phyloP scores from a whole-genome alignment of 2,797 vertebrate genomes.

The Fistularia commersonii region DNA sequence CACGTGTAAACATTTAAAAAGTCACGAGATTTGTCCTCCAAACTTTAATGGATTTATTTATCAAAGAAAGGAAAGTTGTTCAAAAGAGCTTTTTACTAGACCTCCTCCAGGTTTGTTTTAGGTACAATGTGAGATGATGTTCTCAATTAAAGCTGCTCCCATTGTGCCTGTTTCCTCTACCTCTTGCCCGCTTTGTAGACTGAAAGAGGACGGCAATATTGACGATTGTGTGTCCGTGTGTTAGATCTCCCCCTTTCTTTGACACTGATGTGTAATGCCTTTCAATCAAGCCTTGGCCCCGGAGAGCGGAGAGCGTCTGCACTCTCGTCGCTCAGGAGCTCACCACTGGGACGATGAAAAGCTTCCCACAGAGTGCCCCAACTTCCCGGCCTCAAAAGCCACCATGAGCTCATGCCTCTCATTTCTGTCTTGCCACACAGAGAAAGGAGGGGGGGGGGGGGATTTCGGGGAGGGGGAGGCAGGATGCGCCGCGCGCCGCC shows the following conservation, averaged over 20 bases:
- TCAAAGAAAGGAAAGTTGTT: slow-evolving; percentile 59
- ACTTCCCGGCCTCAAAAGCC: slow-evolving; percentile 89
- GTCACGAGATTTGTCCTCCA: slow-evolving; percentile 24
- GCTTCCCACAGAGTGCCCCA: slow-evolving; percentile 91
- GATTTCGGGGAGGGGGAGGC: too few species aligned
- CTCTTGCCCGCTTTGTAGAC: slow-evolving; percentile 59
- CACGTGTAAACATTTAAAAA: slow-evolving; percentile 39
- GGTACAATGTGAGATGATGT: slow-evolving; percentile 61
- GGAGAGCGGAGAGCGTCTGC: slow-evolving; percentile 89
- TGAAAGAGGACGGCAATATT: slow-evolving; percentile 65
- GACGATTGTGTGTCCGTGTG: slow-evolving; percentile 23
- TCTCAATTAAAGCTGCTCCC: slow-evolving; percentile 73
- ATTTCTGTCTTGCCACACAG: slow-evolving; percentile 85
- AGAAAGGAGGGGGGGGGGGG: slow-evolving; percentile 39
- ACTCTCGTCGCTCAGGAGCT: slow-evolving; percentile 89
- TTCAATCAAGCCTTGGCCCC: slow-evolving; percentile 88
- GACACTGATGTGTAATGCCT: slow-evolving; percentile 74
- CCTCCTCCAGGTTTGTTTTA: slow-evolving; percentile 59
- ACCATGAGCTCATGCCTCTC: slow-evolving; percentile 96
- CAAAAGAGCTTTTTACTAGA: slow-evolving; percentile 51
- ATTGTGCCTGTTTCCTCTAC: slow-evolving; percentile 63
- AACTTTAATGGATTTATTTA: slow-evolving; percentile 48
- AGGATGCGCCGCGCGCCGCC: slow-evolving; percentile 79
- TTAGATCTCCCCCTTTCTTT: slow-evolving; percentile 37
- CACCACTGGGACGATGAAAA: slow-evolving; percentile 98